These are phyloP conservation scores for Andrena cerasifolii DNA, from an alignment of 1,140 invertebrate species.

Conservation along the genomic window DNA sequence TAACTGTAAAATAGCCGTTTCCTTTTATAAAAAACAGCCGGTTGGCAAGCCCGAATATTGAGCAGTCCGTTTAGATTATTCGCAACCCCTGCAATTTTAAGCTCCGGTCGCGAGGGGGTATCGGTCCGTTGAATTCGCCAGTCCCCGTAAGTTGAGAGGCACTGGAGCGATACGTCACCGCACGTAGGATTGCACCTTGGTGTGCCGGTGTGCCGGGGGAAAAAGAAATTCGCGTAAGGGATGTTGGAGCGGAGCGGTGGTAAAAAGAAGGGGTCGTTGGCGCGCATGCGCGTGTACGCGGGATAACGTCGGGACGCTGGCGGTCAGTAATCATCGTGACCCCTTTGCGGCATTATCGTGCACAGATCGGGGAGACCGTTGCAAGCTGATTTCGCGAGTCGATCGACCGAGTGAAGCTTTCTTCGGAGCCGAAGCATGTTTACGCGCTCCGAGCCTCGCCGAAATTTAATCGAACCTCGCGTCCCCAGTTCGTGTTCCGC, in stretches of 20 bases:
- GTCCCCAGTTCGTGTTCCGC: not conserved
- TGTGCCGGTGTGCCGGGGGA: conserved; percentile 18
- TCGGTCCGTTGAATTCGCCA: not conserved
- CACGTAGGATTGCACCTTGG: conserved; percentile 45
- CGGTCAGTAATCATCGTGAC: conserved; percentile 71
- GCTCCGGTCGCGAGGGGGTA: no score
- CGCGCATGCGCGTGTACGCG: conserved; percentile 66
- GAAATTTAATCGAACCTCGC: conserved; percentile 6
- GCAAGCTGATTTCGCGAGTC: conserved; percentile 47
- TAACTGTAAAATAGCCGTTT: no score
- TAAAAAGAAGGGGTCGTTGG: conserved; percentile 61
- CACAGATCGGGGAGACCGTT: conserved; percentile 34
- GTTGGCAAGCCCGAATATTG: no score
- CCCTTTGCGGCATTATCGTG: conserved; percentile 60
- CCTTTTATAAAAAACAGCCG: no score
- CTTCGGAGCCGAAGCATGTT: not conserved
- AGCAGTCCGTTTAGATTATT: no score
- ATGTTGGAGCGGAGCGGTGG: conserved; percentile 54
- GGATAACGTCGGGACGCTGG: conserved; percentile 66
- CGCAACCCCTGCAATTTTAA: no score
- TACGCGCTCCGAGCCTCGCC: conserved; percentile 22
- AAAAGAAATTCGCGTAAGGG: conserved; percentile 63
- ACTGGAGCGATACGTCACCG: conserved; percentile 57
- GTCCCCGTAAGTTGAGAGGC: conserved; percentile 34
- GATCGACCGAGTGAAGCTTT: not conserved